Base-by-base conservation (phyloP, 2,888 invertebrate genomes). In the Agrochola circellaris region DNA sequence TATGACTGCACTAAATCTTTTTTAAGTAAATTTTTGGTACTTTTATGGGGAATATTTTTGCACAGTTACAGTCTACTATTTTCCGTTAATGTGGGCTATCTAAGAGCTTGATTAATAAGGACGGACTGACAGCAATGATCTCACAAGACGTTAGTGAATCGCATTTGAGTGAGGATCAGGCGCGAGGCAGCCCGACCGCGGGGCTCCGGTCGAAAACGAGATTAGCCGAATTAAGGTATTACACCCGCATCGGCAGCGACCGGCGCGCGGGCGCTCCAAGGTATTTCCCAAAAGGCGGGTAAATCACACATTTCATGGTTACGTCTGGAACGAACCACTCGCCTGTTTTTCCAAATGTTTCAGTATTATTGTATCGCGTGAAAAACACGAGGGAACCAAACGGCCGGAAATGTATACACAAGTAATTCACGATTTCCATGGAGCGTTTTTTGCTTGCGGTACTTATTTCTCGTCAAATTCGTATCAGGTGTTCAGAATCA, bases 141-240 rank as follows among this genome's bases (percentile, higher is more conserved):
- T 84, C 82, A 84, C 79, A 82, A 83, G 81, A 81, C 86, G 85
- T 82, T 79, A 88, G 83, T 87, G 80, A 85, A 85, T 83, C 79
- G 85, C 87, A 86, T 87, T 88, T 88, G 87, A 88, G 86, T 79
- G 86, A 88, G 90, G 88, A 90, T 90, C 88, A 88, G 78, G 83
- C 86, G 86, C 83, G 79, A 77, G 79, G 76, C 86, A 77, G 79
- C 69, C 89, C 89, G 89, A 92, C 93, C 92, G 88, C 90, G 91
- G 88, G 89, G 91, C 91, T 91, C 73, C 85, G 91, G 88, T 89
- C 90, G 91, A 93, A 92, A 93, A 92, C 91, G 90, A 94, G 95
- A 95, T 95, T 95, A 95, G 93, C 92, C 91, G 94, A 94, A 95
- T 95, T 94, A 95, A 94, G 94, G 94, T 93, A 94, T 95, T 93